Evolutionary conservation across 1,140 invertebrate species (phyloP), one percentile per base, ranked within the genome.

Genomic region (Drosophila kikkawai): DNA sequence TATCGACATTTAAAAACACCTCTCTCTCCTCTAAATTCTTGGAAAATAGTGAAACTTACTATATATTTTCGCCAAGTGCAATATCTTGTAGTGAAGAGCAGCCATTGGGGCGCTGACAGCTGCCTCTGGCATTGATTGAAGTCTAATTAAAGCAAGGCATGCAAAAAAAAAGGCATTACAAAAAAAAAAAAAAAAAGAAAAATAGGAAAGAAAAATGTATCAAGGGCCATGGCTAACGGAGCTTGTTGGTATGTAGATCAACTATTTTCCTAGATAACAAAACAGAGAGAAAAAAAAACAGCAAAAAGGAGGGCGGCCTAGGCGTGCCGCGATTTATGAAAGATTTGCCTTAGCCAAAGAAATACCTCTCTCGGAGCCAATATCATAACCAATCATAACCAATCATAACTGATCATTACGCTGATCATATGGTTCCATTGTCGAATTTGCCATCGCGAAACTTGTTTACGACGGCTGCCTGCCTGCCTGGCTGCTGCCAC

Each of bases 401-500:
- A 80, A 87, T 88, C 84, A 88, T 84, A 88, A 79, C 84, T 48
- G 82, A 90, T 90, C 81, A 88, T 88, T 84, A 88, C 80, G 74
- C 78, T 90, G 84, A 88, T 88, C 84, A 88, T 88, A 88, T 88
- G 84, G 80, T 84, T 87, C 82, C 87, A 90, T 88, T 84, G 84
- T 90, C 84, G 80, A 87, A 86, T 86, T 86, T 79, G 82, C 75
- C 75, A 69, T 50, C 79, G 79, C 29, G 56, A 87, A 88, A 88
- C 84, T 88, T 90, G 84, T 87, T 87, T 87, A 64, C 77, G 44
- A 32, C 63, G 19, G 53, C 59, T 75, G 67, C 57, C 13, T 48
- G 45, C 11, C 44, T 47, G 45, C 57, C 13, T 48, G 45, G 19
- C 44, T 47, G 45, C 34, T 39, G 51, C 34, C 51, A 55, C 51